Percentiles rank a stretch among this genome's conserved stretches.
These are phyloP conservation scores for Menidia menidia DNA, from an alignment of 2,797 vertebrate genomes.

Conservation along the genomic window DNA sequence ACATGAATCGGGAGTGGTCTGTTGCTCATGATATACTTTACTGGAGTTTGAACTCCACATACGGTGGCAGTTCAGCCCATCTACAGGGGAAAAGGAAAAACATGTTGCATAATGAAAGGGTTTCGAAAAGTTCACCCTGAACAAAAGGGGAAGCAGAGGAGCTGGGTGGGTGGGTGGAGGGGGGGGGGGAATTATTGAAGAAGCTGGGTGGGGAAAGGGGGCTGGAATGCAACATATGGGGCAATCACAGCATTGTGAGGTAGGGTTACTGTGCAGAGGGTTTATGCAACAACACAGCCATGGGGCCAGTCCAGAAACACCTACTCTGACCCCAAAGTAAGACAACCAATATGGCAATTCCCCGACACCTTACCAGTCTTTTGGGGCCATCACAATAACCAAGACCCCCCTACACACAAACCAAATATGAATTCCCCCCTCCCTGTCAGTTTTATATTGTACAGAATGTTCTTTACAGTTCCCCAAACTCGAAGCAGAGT, in stretches of 20 bases:
- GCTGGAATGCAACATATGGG: conserved; percentile 50
- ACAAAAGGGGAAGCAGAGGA: conserved; percentile 58
- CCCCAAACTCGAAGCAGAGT: conserved; percentile 62
- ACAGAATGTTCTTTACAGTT: conserved; percentile 77
- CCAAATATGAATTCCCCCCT: conserved; percentile 5
- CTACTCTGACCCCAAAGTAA: conserved; percentile 1
- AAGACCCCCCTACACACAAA: not conserved
- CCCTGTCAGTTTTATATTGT: conserved; percentile 22
- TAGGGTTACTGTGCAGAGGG: not conserved
- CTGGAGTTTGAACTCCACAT: conserved; percentile 61
- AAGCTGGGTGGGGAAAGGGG: conserved; percentile 32
- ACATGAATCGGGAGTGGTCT: conserved; percentile 27
- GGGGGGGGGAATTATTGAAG: conserved; percentile 15
- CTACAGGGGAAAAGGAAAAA: conserved; percentile 70
- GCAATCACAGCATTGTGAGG: conserved; percentile 7
- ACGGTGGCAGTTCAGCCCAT: conserved; percentile 27
- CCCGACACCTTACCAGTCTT: not conserved
- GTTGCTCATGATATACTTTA: not conserved
- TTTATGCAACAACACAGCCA: conserved; percentile 4
- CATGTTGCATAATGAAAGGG: conserved; percentile 75
- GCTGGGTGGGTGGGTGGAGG: conserved; percentile 33
- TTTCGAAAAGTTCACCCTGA: conserved; percentile 50
- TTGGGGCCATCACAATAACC: not conserved
- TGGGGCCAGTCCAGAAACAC: conserved; percentile 1
- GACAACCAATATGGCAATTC: conserved; percentile 14